Conservation (phyloP, 2,797 vertebrate species). For the Pipistrellus nathusii region DNA sequence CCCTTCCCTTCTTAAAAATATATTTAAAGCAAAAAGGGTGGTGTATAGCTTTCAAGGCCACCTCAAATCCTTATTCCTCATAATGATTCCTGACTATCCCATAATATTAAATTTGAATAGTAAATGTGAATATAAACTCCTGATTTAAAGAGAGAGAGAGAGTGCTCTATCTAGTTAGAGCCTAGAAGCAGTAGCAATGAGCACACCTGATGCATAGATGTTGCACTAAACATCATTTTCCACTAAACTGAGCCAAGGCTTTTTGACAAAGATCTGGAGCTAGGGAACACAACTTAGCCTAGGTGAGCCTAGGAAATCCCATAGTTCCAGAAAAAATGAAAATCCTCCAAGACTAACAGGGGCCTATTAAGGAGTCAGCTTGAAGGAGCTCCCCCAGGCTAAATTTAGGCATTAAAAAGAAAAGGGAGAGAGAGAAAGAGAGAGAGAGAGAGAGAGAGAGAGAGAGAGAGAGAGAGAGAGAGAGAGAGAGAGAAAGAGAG, state of each 20-base stretch:
- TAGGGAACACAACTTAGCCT: not conserved
- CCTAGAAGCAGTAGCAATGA: not conserved
- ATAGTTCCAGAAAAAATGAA: slow-evolving; percentile 18
- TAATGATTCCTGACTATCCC: too few species aligned
- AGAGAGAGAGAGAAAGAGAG: not conserved
- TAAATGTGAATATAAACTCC: too few species aligned
- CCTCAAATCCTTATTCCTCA: too few species aligned
- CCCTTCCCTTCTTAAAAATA: too few species aligned
- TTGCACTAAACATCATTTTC: not conserved
- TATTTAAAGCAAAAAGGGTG: too few species aligned
- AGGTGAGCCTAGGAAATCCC: not conserved
- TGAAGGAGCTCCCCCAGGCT: not conserved
- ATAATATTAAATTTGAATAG: too few species aligned
- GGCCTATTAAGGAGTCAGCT: not conserved
- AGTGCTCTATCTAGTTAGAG: not conserved
- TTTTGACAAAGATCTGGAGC: not conserved
- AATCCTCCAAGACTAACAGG: not conserved
- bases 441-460: too few species aligned
- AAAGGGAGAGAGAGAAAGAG: too few species aligned
- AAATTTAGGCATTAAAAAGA: not conserved
- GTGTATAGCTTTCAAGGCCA: too few species aligned
- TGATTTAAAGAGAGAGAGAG: too few species aligned
- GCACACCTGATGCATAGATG: not conserved
- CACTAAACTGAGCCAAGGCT: not conserved
- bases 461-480: too few species aligned